Base-by-base conservation (phyloP, 2,797 vertebrate species). In the Geotrypetes seraphini region DNA sequence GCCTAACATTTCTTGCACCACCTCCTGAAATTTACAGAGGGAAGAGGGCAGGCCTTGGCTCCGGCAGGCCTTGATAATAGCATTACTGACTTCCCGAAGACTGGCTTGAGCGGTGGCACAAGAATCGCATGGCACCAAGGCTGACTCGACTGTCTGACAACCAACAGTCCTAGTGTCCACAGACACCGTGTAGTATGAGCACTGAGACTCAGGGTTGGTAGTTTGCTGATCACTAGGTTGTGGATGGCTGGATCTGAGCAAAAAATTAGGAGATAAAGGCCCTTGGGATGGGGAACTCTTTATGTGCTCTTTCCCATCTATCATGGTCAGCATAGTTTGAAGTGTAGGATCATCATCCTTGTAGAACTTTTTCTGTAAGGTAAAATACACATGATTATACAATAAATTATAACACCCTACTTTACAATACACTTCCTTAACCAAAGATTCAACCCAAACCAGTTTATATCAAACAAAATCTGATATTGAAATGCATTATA, bases 41-140 rank as follows among this genome's bases (percentile, higher is more conserved):
- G 89, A 86, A 0, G 88, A 97, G 19, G 91, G 88, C 53, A 99
- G 69, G 35, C 89, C 91, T 57, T 96, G 87, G 26, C 66, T 78
- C 60, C 48, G 71, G 49, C 92, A 90, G 45, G 97, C 51, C 28
- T 66, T 46, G 16, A 81, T 55, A 32, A 96, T 50, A 38, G 70
- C 65, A 8, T 63, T 68, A 39, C 87, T 84, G 2, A 87, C 87
- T 43, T 83, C 67, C 11, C 12, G 63, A 37, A 96, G 63, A 51
- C 69, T 50, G 8, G 58, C 60, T 53, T 93, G 93, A 10, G 83
- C 59, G 0, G 63, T 55, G 34, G 64, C 43, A 9, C 93, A 97
- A 0, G 70, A 64, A 3, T 77, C 60, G 2, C 95, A 97, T 34
- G 85, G 79, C 12, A 66, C 58, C 16, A 74, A 71, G 8, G 76